Conservation (phyloP, 2,113 vertebrate genomes). For the Lasiurus borealis region DNA sequence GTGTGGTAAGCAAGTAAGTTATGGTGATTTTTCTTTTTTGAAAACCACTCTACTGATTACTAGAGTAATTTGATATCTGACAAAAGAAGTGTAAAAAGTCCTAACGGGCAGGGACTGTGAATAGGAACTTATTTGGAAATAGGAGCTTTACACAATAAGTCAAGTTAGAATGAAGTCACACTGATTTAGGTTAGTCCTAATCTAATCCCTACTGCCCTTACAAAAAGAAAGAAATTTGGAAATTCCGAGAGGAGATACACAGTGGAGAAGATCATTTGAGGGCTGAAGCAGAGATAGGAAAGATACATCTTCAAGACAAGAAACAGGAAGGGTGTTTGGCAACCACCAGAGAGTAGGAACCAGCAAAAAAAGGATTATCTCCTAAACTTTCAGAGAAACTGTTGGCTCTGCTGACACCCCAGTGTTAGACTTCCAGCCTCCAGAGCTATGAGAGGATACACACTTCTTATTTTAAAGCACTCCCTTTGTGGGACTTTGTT, state of each 20-base stretch:
- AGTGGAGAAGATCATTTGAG: not conserved
- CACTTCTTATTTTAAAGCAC: not conserved
- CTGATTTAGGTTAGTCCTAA: not conserved
- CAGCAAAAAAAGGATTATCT: not conserved
- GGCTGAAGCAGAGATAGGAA: not conserved
- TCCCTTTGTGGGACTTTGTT: not conserved
- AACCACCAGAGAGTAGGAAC: not conserved
- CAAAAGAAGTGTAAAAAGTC: not conserved
- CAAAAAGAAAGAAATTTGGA: not conserved
- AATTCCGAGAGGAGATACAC: not conserved
- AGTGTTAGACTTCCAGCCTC: not conserved
- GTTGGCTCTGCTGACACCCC: rapidly evolving
- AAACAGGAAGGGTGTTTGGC: not conserved
- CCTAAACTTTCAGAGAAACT: not conserved
- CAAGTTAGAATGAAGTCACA: not conserved
- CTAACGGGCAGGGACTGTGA: not conserved
- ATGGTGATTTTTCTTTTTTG: not conserved
- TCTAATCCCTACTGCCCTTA: not conserved
- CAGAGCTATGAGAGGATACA: not conserved
- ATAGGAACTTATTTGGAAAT: not conserved
- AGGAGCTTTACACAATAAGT: not conserved
- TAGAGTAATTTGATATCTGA: not conserved
- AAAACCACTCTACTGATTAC: not conserved
- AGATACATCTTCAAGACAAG: not conserved
- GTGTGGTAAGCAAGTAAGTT: not conserved